Conservation (phyloP, 2,797 vertebrate genomes). For the Caiman crocodilus region DNA sequence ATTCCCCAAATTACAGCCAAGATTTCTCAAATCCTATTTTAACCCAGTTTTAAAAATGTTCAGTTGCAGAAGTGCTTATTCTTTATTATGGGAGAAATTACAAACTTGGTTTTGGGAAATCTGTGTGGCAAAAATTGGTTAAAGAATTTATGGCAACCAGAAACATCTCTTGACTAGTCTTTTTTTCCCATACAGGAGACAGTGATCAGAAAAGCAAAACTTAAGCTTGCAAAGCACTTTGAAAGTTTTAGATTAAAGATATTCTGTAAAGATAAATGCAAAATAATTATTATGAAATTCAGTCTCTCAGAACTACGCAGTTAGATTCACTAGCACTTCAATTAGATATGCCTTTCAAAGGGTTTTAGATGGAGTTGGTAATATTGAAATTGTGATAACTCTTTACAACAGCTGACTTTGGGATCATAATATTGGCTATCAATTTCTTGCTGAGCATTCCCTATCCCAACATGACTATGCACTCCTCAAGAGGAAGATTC, state of each 20-base stretch:
- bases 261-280: background rate
- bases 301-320: slow-evolving; percentile 31
- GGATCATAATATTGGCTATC: background rate
- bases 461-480: background rate
- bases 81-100: background rate
- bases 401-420: slow-evolving; percentile 2
- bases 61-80: background rate
- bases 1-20: background rate
- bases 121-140: background rate
- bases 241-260: slow-evolving; percentile 31
- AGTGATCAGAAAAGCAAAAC: slow-evolving; percentile 10
- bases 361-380: slow-evolving; percentile 8
- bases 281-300: slow-evolving; percentile 49
- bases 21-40: background rate
- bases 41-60: background rate
- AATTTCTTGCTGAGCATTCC: background rate
- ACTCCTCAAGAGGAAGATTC: background rate
- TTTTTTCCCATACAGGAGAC: slow-evolving; percentile 22
- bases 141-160: background rate
- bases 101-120: background rate
- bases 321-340: slow-evolving; percentile 34
- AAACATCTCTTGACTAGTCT: background rate
- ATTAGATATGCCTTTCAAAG: background rate
- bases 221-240: slow-evolving; percentile 32
- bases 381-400: slow-evolving; percentile 22